Evolutionary conservation across 2,797 vertebrate species (phyloP), one percentile per base, ranked within the genome.

Genomic region (Phoxinus dragarum): DNA sequence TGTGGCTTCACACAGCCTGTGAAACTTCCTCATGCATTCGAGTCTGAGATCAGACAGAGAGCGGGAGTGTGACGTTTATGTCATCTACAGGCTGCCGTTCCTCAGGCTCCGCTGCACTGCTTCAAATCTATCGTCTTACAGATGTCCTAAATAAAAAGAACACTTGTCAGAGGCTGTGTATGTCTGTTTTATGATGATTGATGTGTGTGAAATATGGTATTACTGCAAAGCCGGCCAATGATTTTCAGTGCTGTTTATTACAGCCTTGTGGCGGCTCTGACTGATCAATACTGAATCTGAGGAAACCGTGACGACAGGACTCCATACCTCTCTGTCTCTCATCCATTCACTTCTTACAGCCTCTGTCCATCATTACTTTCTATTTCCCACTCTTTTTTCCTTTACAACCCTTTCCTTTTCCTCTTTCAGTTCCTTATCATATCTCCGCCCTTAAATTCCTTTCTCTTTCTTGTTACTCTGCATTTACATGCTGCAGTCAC

Each of bases 401-500:
- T 76, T 72, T 40, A 31, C 36, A 10, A 19, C 21, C n/a, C 6
- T 38, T 38, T 27, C 23, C 56, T 72, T 42, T 82, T 36, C 27
- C 82, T 64, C 23, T 86, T 40, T 66, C 44, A 21, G 11, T 56
- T 76, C 47, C 38, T 38, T 54, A 56, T 59, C 47, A 52, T 52
- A 52, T 69, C n/a, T 38, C 44, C 31, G 19, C 64, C 64, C 61
- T 80, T 80, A 79, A 79, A 82, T 74, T 36, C 14, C 27, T 56
- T 34, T 66, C 49, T 44, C 16, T 72, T 67, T 69, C 77, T 64
- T 89, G 87, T 88, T 89, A 88, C 88, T 93, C 82, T 89, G 79
- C 91, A 93, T 95, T 95, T 95, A 94, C 92, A 95, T 95, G 93
- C 91, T 80, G 91, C 91, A 93, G 91, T 92, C 89, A 91, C 91